Base-by-base conservation (phyloP, 2,888 invertebrate species). In the Polia nebulosa region DNA sequence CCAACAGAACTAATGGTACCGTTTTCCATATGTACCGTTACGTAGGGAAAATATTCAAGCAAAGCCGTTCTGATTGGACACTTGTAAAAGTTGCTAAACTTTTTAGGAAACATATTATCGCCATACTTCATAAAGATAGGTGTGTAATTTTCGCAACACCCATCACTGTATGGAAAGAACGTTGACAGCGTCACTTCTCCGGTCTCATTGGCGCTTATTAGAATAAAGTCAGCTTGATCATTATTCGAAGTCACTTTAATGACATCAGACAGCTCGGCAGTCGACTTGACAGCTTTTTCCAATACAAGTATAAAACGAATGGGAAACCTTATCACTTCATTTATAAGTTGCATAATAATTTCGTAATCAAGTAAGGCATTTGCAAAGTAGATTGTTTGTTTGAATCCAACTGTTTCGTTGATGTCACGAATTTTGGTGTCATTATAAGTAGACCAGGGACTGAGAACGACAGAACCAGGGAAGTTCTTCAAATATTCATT, bases 351-450 rank as follows among this genome's bases (percentile, higher is more conserved):
- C 36, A 89, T 62, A 32, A 89, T 88, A 60, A 79, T 70, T 25
- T 76, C 67, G 57, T 91, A 90, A 72, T 90, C 88, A n/a, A 85
- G 44, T 47, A 84, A 51, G 3, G 70, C 66, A 25, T 44, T 65
- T 27, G 89, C 87, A 49, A 93, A 89, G 25, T 90, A 81, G 20
- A 93, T 77, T 0, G 88, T 88, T 83, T 92, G 92, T 44, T 72
- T 80, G 53, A 81, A 90, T 29, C 76, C 74, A 44, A 82, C 64
- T 3, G 72, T 68, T 65, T 82, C 73, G 39, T 85, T 79, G 11
- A 82, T 66, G 7, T 72, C 36, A 32, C 66, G 62, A 32, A 84
- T 72, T 25, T 34, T 65, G 9, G 69, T 57, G 49, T 69, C 70
- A 56, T 81, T 64, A 36, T 71, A 62, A 49, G 77, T 71, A 41